Evolutionary conservation across 1,140 invertebrate species (phyloP), one percentile per base, ranked within the genome.

Genomic region (Ceratosolen solmsi): DNA sequence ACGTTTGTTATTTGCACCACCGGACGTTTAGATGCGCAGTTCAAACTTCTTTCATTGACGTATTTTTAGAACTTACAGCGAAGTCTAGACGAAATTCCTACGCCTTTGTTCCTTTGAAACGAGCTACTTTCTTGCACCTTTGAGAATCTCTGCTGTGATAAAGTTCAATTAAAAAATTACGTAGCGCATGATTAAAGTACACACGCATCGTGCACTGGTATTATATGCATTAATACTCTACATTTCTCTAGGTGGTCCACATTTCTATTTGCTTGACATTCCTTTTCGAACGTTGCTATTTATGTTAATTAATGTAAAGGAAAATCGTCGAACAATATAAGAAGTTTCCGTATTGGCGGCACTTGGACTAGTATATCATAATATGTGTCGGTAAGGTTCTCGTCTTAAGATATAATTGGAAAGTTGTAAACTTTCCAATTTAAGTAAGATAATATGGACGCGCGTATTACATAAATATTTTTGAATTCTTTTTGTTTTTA

Each of bases 361-460:
- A 20, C 17, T 65, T 36, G n/a, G 36, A 65, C 30, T 36, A 36
- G 11, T 58, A 60, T 13, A 60, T 60, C 25, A 20, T 36, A 0
- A 36, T 22, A 65, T 25, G 27, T 13, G 30, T 36, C 3, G 1
- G 15, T 17, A 65, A 20, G 20, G 8, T 36, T 1, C 30, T 65
- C 17, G 30, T 9, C 9, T 65, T 11, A 20, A 65, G 36, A 36
- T 65, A 65, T 65, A 65, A 68, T 38, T 68, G 17, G 33, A 68
- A 68, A 63, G 33, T 7, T n/a, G 38, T 38, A 38, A n/a, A 11
- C 33, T 68, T 68, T 68, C 60, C 60, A 65, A 68, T 68, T 20
- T 36, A 17, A 68, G 15, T 36, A 38, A 22, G n/a, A 15, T 15
- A 68, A 17, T 38, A 68, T 2, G 5, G 15, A 68, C 5, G 27